These are phyloP conservation scores for Ameiurus melas DNA, from an alignment of 2,113 vertebrate species.

Conservation along the genomic window DNA sequence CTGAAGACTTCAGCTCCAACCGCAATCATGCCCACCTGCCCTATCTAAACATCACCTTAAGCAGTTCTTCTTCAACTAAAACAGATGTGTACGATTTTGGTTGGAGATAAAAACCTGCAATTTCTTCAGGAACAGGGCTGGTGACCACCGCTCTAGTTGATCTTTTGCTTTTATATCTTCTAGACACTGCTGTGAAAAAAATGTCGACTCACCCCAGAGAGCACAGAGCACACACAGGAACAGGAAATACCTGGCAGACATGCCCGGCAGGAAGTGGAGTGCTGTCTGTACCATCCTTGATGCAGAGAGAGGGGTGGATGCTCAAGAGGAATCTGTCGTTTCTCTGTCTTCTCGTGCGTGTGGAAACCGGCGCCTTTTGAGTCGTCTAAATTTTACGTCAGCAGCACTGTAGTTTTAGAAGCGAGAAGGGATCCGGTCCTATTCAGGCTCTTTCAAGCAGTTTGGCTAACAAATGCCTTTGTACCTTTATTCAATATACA, in stretches of 20 bases:
- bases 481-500: not conserved
- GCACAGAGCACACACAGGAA: conserved; percentile 60
- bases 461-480: not conserved
- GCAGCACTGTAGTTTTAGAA: conserved; percentile 8
- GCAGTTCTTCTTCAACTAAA: too few species aligned
- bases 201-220: conserved; percentile 66
- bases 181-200: not conserved
- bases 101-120: too few species aligned
- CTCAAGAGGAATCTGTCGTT: not conserved
- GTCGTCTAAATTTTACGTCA: not conserved
- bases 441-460: not conserved
- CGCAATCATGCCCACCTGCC: too few species aligned
- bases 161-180: not conserved
- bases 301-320: not conserved
- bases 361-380: not conserved
- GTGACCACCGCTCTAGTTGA: too few species aligned
- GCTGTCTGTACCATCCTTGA: conserved; percentile 1
- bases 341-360: not conserved
- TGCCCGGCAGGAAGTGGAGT: conserved; percentile 21
- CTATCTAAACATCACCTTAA: too few species aligned
- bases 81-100: too few species aligned
- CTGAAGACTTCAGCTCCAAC: too few species aligned
- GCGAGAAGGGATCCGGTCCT: not conserved
- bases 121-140: too few species aligned
- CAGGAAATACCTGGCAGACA: conserved; percentile 56